Evolutionary conservation across 2,888 invertebrate genomes (phyloP), one percentile per base, ranked within the genome.

Genomic region (Ectemnius cavifrons): DNA sequence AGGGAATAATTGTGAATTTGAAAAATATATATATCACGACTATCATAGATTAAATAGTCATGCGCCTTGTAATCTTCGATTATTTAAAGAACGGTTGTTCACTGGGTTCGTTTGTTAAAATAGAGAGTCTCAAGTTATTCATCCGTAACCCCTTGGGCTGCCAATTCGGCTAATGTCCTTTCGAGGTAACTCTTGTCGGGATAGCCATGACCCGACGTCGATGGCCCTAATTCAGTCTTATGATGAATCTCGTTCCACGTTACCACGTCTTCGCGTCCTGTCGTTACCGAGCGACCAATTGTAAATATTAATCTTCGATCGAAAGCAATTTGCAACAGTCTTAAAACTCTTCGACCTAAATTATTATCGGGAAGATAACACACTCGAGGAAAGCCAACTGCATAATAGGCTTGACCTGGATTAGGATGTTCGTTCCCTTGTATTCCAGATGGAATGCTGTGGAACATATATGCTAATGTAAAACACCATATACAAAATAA

Each of bases 231-330:
- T 90, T 95, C 94, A 72, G 97, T 97, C 91, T 97, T 97, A 89
- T 97, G 97, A 86, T 97, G 97, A 75, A 97, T 95, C 87, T 94
- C 95, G 89, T 96, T 96, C 98, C 98, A 98, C 60, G 97, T 95
- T 68, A 98, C 96, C 74, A 97, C 97, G 92, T 98, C 96, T 89
- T 96, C 95, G 83, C 96, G 94, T 0, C 98, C 98, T 0, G 98
- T 98, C 0, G 98, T 98, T 72, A 95, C 94, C 0, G 97, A 98
- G 59, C 96, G 94, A 68, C 96, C 95, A 80, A 98, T 95, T 0
- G 96, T 95, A 92, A 98, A 98, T 83, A 97, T 94, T 80, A 95
- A 91, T 73, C 96, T 94, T 16, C 96, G 93, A 88, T 96, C 95
- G 93, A 98, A 98, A 28, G 97, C 97, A 77, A 94, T 93, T 84